Evolutionary conservation across 1,140 invertebrate genomes (phyloP).

Genomic region (Penaeus indicus): DNA sequence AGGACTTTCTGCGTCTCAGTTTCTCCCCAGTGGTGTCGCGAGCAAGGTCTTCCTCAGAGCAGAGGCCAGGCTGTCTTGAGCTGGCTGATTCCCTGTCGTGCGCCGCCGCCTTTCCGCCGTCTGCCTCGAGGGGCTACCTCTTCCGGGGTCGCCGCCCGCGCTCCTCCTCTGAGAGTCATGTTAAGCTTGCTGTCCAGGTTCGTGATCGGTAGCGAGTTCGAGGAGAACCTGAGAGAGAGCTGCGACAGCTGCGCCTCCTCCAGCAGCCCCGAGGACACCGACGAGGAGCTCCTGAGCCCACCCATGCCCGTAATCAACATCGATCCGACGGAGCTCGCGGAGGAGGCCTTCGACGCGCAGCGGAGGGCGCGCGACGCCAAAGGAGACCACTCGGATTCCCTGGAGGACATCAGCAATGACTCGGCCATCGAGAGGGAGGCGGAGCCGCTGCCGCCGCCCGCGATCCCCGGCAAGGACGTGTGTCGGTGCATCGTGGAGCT

Average conservation of each 20-base stretch:
- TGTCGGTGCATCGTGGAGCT: constrained; percentile 78
- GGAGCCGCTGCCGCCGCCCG: constrained; percentile 31
- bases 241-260: background rate
- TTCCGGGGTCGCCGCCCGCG: no score
- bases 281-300: background rate
- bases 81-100: background rate
- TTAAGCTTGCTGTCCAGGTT: constrained; percentile 10
- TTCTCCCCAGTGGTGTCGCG: background rate
- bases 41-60: background rate
- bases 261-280: background rate
- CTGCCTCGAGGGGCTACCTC: no score
- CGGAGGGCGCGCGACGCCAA: background rate
- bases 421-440: background rate
- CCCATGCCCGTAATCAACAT: constrained; percentile 10
- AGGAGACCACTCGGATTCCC: background rate
- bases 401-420: constrained; percentile 6
- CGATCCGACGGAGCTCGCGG: background rate
- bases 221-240: background rate
- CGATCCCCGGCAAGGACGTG: constrained; percentile 45
- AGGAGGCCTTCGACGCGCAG: background rate
- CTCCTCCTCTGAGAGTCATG: background rate
- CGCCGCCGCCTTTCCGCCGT: no score
- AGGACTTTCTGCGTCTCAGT: background rate
- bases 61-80: background rate
- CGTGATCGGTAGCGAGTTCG: background rate